Evolutionary conservation across 2,888 invertebrate genomes (phyloP).

Genomic region (Zelleria hepariella): DNA sequence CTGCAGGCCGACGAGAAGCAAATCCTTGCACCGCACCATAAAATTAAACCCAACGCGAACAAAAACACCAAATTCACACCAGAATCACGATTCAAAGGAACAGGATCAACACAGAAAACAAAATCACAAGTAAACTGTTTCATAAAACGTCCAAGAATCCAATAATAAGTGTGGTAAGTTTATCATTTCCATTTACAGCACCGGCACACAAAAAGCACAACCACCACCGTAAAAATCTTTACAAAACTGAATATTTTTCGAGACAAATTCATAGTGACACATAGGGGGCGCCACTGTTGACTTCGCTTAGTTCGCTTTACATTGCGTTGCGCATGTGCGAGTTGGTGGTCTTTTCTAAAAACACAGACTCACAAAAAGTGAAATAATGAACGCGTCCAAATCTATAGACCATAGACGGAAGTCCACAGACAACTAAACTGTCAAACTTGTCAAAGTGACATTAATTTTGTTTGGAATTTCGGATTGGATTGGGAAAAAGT

Average conservation of each 20-base stretch:
- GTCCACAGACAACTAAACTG: neutral
- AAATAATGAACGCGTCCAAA: neutral
- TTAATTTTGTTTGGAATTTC: neutral
- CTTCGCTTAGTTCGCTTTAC: neutral
- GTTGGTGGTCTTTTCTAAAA: neutral
- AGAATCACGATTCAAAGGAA: conserved; percentile 32
- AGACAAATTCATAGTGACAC: conserved; percentile 20
- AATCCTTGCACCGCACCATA: conserved; percentile 59
- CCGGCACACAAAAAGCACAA: conserved; percentile 38
- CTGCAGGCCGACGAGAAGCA: conserved; percentile 22
- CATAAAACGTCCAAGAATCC: conserved; percentile 47
- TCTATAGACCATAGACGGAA: neutral
- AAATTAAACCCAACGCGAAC: conserved; percentile 49
- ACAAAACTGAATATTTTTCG: conserved; percentile 54
- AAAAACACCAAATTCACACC: conserved; percentile 31
- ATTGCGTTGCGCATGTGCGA: neutral
- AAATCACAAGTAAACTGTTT: conserved; percentile 43
- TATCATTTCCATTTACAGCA: conserved; percentile 49
- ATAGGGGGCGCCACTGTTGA: conserved; percentile 27
- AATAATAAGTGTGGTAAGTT: conserved; percentile 38
- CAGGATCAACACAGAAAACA: conserved; percentile 32
- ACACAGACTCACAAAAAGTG: neutral
- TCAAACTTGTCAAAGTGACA: neutral
- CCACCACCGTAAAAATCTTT: conserved; percentile 48
- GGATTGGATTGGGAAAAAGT: neutral